phyloP scores from a whole-genome alignment of 2,797 vertebrate genomes.

The Acanthis flammea region DNA sequence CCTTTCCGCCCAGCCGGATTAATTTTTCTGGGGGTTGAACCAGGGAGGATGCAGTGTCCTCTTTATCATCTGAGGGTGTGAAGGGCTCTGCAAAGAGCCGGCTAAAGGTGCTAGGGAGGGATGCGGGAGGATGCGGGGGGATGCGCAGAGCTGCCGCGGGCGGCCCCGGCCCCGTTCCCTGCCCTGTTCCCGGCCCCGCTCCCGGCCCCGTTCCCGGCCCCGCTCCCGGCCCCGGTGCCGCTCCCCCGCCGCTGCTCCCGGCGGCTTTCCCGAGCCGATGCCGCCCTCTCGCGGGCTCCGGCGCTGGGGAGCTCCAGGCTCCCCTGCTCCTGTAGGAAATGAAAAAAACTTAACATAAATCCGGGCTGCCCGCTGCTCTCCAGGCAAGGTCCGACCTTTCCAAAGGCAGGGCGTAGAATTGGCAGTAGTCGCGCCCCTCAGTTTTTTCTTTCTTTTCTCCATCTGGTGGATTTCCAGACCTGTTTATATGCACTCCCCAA shows the following conservation, averaged over 20 bases:
- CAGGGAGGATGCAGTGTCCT: neutral
- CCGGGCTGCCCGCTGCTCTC: neutral
- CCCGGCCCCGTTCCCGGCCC: too few relatives aligned
- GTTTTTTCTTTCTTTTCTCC: fast-evolving
- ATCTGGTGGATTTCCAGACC: fast-evolving
- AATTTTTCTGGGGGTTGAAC: fast-evolving
- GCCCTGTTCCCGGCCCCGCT: too few relatives aligned
- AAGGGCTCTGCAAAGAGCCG: neutral
- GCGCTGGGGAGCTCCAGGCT: neutral
- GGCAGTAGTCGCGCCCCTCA: neutral
- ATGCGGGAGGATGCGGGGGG: neutral
- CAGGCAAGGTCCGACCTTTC: neutral
- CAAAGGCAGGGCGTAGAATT: neutral
- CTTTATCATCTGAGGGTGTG: neutral
- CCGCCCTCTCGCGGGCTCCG: constrained; percentile 57
- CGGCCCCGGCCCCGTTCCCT: too few relatives aligned
- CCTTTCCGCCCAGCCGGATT: neutral
- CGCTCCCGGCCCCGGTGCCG: too few relatives aligned
- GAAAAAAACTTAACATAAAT: neutral
- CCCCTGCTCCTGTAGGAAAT: neutral
- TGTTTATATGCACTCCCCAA: fast-evolving
- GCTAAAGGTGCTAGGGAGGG: fast-evolving
- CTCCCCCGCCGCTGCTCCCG: neutral
- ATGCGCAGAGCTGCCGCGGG: neutral
- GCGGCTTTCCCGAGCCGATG: constrained; percentile 6